Conservation (phyloP, 2,113 vertebrate species). For the Pangasianodon hypophthalmus region DNA sequence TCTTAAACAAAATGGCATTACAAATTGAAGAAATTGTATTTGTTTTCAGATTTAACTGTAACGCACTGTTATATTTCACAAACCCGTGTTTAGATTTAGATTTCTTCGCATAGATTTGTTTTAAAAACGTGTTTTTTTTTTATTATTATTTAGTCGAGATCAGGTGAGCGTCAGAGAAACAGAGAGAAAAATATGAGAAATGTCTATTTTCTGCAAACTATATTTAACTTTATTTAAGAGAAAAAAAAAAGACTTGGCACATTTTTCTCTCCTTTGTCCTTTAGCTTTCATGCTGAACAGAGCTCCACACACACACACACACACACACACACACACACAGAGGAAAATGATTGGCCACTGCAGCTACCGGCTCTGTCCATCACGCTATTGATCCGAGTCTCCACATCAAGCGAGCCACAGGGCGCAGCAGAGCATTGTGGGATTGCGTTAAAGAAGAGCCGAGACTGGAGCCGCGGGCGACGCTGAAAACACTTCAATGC, state of each 20-base stretch:
- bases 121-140: background rate
- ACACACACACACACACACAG: slow-evolving; percentile 50
- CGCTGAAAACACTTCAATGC: slow-evolving; percentile 75
- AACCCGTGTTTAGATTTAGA: background rate
- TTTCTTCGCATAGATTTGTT: background rate
- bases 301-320: slow-evolving; percentile 1
- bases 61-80: background rate
- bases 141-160: background rate
- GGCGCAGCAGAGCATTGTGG: slow-evolving; percentile 64
- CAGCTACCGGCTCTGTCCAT: slow-evolving; percentile 68
- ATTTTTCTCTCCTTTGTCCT: slow-evolving; percentile 22
- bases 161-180: background rate
- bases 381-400: slow-evolving; percentile 74
- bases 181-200: background rate
- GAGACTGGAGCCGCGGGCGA: slow-evolving; percentile 69
- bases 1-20: background rate
- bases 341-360: slow-evolving; percentile 62
- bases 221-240: background rate
- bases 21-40: background rate
- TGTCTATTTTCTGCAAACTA: background rate
- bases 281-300: slow-evolving; percentile 18
- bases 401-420: slow-evolving; percentile 74
- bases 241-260: background rate
- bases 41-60: background rate
- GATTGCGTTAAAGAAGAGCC: slow-evolving; percentile 63